These are phyloP conservation scores for Labeo catla DNA, from an alignment of 2,113 vertebrate genomes.

Conservation along the genomic window DNA sequence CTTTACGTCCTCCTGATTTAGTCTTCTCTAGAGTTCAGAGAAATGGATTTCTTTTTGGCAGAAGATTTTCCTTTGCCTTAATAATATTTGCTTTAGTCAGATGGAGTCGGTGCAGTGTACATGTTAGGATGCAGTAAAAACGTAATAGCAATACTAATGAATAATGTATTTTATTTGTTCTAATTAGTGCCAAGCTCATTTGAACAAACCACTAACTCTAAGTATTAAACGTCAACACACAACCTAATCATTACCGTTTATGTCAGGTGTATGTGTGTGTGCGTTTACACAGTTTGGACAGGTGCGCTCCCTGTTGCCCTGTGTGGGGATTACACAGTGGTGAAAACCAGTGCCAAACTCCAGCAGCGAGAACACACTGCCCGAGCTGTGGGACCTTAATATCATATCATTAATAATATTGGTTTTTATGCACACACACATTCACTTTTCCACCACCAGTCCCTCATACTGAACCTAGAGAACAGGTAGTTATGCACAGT, in stretches of 20 bases:
- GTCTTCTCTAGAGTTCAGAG: neutral
- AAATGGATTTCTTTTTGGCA: neutral
- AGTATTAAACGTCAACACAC: neutral
- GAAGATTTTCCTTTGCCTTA: neutral
- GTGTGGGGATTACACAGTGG: conserved; percentile 44
- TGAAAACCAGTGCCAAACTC: conserved; percentile 46
- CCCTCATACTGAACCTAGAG: conserved; percentile 41
- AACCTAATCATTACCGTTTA: neutral
- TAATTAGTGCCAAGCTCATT: neutral
- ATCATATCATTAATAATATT: conserved; percentile 73
- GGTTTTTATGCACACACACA: conserved; percentile 51
- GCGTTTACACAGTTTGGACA: conserved; percentile 50
- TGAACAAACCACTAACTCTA: neutral
- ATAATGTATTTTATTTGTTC: neutral
- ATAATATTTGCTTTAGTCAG: neutral
- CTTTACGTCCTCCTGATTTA: neutral
- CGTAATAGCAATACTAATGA: neutral
- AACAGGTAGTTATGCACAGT: conserved; percentile 10
- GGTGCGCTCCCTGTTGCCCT: conserved; percentile 52
- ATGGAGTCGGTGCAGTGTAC: neutral
- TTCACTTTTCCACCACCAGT: conserved; percentile 31
- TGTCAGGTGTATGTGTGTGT: conserved; percentile 15
- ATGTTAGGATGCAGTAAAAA: neutral
- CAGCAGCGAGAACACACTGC: conserved; percentile 58
- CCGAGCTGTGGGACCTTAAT: conserved; percentile 60